Evolutionary conservation across 1,140 invertebrate genomes (phyloP), one percentile per base, ranked within the genome.

Genomic region (Asobara japonica): DNA sequence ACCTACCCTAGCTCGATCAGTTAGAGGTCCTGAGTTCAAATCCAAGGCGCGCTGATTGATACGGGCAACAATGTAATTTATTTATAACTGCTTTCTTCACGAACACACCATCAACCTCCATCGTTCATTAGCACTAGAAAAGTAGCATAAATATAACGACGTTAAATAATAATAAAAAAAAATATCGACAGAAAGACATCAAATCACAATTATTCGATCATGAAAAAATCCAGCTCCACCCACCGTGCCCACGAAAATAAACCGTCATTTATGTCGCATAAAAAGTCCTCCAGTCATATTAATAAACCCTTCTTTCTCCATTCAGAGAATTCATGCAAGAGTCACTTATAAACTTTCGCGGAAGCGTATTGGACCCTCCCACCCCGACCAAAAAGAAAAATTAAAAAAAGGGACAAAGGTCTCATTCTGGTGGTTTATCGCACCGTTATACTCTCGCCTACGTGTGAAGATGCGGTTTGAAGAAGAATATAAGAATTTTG

Each of bases 371-470:
- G 51, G 51, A 56, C 22, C 22, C 51, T 56, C 22, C 18, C 16
- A n/a, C n/a, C 45, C 51, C 25, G 51, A 25, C 22, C 3, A 56
- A 56, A 51, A n/a, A 51, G 13, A 56, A 22, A 56, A 56, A 4
- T 18, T 18, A 56, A 51, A 25, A 56, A 22, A 56, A 56, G 16
- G 51, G 51, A 56, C 51, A 56, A 56, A 56, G 51, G 51, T 25
- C 20, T 56, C 22, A 56, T 27, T 56, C 51, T 56, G 22, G 51
- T 56, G 51, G 51, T 56, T 56, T 56, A 56, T 56, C 51, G 51
- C 51, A 56, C 51, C 51, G 51, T 56, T 56, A 25, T 25, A 56
- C 51, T 56, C 51, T 25, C 51, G 51, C 51, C 51, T 56, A 56
- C 51, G 51, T 56, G 51, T 56, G 51, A 56, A 56, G 51, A 56